Conservation (phyloP, 2,797 vertebrate genomes). For the Pseudochirops cupreus region DNA sequence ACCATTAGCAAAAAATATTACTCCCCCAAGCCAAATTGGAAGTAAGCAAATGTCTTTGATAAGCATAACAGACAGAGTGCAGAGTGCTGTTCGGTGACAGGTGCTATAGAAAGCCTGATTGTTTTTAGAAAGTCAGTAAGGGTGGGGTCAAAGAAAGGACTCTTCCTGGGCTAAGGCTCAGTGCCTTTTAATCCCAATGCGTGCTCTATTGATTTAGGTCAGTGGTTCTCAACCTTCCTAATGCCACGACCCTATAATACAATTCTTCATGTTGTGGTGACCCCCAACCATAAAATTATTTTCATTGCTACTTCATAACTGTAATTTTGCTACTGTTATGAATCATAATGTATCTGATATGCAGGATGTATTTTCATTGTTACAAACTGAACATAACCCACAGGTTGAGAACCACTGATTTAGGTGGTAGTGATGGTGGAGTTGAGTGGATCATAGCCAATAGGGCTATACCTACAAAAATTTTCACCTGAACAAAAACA, state of each 20-base stretch:
- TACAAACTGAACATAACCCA: no score
- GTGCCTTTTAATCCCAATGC: neutral
- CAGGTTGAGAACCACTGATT: no score
- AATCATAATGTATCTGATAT: no score
- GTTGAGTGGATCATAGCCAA: neutral
- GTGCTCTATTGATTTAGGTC: neutral
- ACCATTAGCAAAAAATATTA: constrained; percentile 49
- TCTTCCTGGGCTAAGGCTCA: neutral
- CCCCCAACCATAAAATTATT: no score
- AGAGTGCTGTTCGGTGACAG: neutral
- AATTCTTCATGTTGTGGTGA: no score
- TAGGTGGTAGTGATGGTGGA: neutral
- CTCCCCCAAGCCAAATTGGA: constrained; percentile 48
- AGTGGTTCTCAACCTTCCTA: no score
- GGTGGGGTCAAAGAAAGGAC: neutral
- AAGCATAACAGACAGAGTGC: neutral
- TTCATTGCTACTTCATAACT: no score
- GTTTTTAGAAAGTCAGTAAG: neutral
- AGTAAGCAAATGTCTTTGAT: neutral
- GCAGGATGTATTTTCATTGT: no score
- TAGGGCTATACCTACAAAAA: neutral
- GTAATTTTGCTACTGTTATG: no score
- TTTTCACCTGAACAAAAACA: neutral
- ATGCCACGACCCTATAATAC: no score
- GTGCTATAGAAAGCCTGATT: neutral